Evolutionary conservation across 2,113 vertebrate genomes (phyloP), one percentile per base, ranked within the genome.

Genomic region (Rhinogobius similis): DNA sequence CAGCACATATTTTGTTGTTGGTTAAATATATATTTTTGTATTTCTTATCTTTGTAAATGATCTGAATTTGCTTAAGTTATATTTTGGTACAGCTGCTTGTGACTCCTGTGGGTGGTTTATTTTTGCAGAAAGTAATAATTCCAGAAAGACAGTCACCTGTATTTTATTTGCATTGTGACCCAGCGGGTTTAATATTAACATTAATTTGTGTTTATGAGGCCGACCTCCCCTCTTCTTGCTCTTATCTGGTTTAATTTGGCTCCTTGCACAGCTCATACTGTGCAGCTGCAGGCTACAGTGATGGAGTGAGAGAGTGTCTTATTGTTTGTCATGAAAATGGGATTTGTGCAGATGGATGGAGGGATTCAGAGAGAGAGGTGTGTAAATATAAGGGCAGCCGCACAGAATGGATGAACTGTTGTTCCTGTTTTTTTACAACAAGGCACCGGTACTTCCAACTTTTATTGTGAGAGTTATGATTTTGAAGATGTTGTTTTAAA

Each of bases 251-350:
- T 50, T 67, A 63, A 75, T 71, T 75, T 61, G 50, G 8, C 65
- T 59, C 63, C 18, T 29, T 69, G 24, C 68, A 16, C 9, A 1
- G 59, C 67, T 27, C 38, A 14, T 64, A 71, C 68, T 53, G 68
- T 82, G 76, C 88, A 85, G 82, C 86, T 75, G 72, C 79, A 82
- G 76, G 69, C 61, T 78, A 73, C 73, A 58, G 77, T 86, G 88
- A 90, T 78, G 75, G 85, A 88, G 86, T 82, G 82, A 81, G 78
- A 77, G 78, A 84, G 83, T 85, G 83, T 86, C 81, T 85, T 74
- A 86, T 86, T 89, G 88, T 90, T 89, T 90, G 89, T 86, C 88
- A 85, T 85, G 81, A 82, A 91, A 90, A 91, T 87, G 67, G 85
- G 84, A 90, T 90, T 89, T 88, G 73, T 27, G 79, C 75, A 87